A percentile compares a stretch with the other conserved stretches of the same genome.
Evolutionary conservation across 2,888 invertebrate genomes (phyloP).

Genomic region (Drosophila vallismaia): DNA sequence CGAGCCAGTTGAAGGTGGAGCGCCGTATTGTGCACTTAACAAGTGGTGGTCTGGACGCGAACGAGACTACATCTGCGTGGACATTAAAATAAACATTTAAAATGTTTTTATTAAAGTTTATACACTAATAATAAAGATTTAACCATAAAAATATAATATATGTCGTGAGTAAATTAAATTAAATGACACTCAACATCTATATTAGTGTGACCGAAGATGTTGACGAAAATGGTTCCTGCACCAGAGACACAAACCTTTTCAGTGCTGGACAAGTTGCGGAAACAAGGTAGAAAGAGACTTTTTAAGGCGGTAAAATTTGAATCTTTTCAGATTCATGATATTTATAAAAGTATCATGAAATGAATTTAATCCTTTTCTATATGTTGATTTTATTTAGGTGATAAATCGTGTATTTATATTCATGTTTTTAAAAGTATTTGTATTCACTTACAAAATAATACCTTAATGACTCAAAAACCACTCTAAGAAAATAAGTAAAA

Average conservation of each 20-base stretch:
- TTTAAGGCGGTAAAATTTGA: not conserved
- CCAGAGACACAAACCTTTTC: not conserved
- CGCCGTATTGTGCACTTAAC: conserved; percentile 58
- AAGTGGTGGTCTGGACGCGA: conserved; percentile 6
- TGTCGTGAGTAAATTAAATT: not conserved
- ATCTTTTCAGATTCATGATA: no score
- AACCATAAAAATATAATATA: not conserved
- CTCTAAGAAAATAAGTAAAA: no score
- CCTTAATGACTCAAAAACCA: no score
- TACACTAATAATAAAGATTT: not conserved
- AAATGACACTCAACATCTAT: not conserved
- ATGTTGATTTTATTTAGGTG: no score
- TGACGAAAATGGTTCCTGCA: not conserved
- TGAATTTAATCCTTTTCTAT: no score
- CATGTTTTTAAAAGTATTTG: no score
- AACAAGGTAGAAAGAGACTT: not conserved
- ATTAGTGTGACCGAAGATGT: not conserved
- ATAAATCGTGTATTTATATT: no score
- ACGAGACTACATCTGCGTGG: not conserved
- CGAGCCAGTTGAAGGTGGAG: conserved; percentile 73
- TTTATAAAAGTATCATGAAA: no score
- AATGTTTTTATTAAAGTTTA: not conserved
- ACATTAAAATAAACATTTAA: not conserved
- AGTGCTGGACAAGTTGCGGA: not conserved
- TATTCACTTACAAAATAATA: no score